Evolutionary conservation across 2,888 invertebrate genomes (phyloP), one percentile per base, ranked within the genome.

Genomic region (Crioceris asparagi): DNA sequence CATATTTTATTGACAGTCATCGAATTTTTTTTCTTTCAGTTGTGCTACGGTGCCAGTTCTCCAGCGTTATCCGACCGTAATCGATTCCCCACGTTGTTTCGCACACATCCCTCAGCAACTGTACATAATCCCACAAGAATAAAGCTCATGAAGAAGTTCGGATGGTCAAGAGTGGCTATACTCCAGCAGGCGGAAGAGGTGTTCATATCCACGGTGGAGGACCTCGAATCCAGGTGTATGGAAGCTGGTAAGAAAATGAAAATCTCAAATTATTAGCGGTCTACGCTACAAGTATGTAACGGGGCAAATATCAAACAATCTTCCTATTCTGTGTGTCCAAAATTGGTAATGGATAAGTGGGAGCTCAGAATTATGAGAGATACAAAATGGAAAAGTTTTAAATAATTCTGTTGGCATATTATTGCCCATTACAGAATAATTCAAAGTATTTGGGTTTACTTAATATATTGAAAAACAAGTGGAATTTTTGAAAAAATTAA

Each of bases 161-260:
- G 87, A 27, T 99, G 98, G 98, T 91, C 87, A 11, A 76, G 91
- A 41, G 91, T 98, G 45, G 96, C 97, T 39, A 97, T 98, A 55
- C 68, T 98, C 46, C 96, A 97, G 61, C 94, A 98, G 64, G 94
- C 96, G 5, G 96, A 98, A 64, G 98, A 99, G 72, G 93, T 97
- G 33, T 60, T 54, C 52, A 66, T 66, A 1, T 70, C 91, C 83
- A 98, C 97, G 2, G 94, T 96, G 16, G 94, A 97, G 68, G 96
- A 98, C 64, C 70, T 98, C 51, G 97, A 98, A 62, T 78, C 86
- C 35, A 79, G 92, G 45, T 96, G 92, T 67, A 87, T 87, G 65
- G 83, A 84, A 57, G 81, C 82, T 17, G 84, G 83, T 47, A 43
- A 34, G 47, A 29, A 3, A 3, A 36, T n/a, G n/a, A n/a, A n/a